A percentile compares a stretch with the other conserved stretches of the same genome.
phyloP scores from a whole-genome alignment of 2,113 vertebrate genomes.

The Caranx melampygus region DNA sequence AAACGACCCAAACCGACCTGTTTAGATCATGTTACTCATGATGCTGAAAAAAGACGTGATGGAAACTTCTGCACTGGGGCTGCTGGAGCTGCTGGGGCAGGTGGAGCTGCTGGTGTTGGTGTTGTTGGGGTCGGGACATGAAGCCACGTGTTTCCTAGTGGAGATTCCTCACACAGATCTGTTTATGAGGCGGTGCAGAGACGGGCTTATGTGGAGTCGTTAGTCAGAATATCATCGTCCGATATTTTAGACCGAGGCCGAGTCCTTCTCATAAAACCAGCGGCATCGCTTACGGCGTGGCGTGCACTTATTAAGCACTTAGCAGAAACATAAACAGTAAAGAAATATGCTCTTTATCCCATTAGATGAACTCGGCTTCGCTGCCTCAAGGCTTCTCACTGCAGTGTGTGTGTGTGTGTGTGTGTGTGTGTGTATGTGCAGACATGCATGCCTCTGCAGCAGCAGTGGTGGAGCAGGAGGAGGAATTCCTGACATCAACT shows the following conservation, averaged over 20 bases:
- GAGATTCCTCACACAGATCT: conserved; percentile 47
- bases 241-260: conserved; percentile 21
- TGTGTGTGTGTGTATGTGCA: not conserved
- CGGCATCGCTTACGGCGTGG: not conserved
- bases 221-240: conserved; percentile 1
- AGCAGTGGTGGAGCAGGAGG: not conserved
- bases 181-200: conserved; percentile 40
- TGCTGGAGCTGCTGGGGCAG: not conserved
- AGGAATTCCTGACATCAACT: conserved; percentile 31
- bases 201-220: conserved; percentile 20
- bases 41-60: conserved; percentile 9
- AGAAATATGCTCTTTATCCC: not conserved
- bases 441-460: conserved; percentile 19
- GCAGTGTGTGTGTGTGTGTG: not conserved
- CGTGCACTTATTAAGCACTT: not conserved
- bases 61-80: conserved; percentile 44
- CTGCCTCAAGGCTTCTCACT: conserved; percentile 14
- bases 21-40: too few relatives aligned
- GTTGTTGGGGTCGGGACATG: conserved; percentile 20
- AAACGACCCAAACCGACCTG: too few relatives aligned
- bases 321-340: not conserved
- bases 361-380: not conserved
- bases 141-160: conserved; percentile 32
- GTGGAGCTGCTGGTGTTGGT: not conserved
- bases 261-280: conserved; percentile 13